A percentile compares a stretch with the other conserved stretches of the same genome.
phyloP scores from a whole-genome alignment of 2,888 invertebrate genomes.

The Tineola bisselliella region DNA sequence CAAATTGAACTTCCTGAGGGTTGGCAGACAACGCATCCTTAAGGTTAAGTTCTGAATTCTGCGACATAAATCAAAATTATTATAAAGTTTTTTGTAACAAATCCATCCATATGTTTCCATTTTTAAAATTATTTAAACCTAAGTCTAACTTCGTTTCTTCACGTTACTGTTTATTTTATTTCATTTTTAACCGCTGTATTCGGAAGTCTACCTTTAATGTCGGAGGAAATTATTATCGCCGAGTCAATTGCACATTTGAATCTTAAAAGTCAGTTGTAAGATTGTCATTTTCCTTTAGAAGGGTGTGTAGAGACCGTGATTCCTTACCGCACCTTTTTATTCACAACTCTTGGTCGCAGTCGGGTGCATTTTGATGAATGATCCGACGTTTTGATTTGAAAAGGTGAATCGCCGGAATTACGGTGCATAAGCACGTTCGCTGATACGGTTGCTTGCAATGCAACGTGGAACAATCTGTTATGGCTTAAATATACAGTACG shows the following conservation, averaged over 20 bases:
- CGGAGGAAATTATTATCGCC: background rate
- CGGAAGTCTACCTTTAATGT: background rate
- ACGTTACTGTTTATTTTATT: too few species aligned
- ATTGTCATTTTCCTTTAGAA: slow-evolving; percentile 34
- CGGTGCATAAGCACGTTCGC: slow-evolving; percentile 45
- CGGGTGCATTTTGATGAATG: slow-evolving; percentile 59
- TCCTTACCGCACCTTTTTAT: slow-evolving; percentile 59
- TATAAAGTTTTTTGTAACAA: too few species aligned
- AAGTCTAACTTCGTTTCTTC: too few species aligned
- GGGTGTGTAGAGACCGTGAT: slow-evolving; percentile 59
- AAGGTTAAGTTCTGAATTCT: background rate
- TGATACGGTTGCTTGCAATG: background rate
- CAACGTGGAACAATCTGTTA: background rate
- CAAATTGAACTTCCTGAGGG: slow-evolving; percentile 49
- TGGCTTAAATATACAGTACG: too few species aligned
- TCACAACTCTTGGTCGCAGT: slow-evolving; percentile 52
- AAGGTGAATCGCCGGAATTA: slow-evolving; percentile 62
- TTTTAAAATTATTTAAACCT: too few species aligned
- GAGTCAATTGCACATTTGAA: slow-evolving; percentile 6
- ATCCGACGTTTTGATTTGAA: slow-evolving; percentile 41
- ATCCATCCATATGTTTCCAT: too few species aligned
- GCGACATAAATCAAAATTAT: background rate
- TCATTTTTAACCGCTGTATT: too few species aligned
- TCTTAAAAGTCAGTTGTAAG: slow-evolving; percentile 18
- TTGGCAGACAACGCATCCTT: slow-evolving; percentile 43